Evolutionary conservation across 2,113 vertebrate species (phyloP).

Genomic region (Dasyornis broadbenti): DNA sequence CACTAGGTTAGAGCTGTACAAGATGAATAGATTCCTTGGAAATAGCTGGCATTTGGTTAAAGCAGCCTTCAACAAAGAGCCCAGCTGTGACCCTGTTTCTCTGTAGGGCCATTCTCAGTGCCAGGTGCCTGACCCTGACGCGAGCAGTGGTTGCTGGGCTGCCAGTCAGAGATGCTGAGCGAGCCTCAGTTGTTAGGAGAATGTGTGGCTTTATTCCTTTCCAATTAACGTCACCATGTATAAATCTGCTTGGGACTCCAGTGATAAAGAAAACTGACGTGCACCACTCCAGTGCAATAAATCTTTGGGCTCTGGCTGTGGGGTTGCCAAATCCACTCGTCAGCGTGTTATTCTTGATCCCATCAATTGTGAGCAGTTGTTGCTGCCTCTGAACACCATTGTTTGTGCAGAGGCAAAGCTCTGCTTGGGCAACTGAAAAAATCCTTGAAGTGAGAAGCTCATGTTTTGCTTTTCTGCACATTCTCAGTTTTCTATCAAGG

Average conservation of each 20-base stretch:
- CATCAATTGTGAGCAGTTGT: background rate
- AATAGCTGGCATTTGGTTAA: background rate
- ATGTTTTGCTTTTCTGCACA: background rate
- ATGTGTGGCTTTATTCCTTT: constrained; percentile 17
- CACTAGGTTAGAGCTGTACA: background rate
- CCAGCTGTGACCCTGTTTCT: constrained; percentile 1
- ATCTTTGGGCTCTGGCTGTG: background rate
- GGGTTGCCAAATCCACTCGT: background rate
- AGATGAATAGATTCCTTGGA: background rate
- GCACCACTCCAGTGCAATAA: background rate
- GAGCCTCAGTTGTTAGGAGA: background rate
- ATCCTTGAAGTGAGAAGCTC: background rate
- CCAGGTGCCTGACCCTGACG: background rate
- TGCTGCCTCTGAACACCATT: background rate
- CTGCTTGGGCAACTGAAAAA: background rate
- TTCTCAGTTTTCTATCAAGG: background rate
- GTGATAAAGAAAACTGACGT: background rate
- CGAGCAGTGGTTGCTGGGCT: background rate
- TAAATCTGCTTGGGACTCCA: constrained; percentile 21
- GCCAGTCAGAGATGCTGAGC: background rate
- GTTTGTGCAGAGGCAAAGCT: background rate
- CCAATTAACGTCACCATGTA: background rate
- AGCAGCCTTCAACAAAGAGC: background rate
- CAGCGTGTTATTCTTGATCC: background rate
- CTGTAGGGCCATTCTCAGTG: background rate